Evolutionary conservation across 2,888 invertebrate species (phyloP).

Genomic region (Platycheirus albimanus): DNA sequence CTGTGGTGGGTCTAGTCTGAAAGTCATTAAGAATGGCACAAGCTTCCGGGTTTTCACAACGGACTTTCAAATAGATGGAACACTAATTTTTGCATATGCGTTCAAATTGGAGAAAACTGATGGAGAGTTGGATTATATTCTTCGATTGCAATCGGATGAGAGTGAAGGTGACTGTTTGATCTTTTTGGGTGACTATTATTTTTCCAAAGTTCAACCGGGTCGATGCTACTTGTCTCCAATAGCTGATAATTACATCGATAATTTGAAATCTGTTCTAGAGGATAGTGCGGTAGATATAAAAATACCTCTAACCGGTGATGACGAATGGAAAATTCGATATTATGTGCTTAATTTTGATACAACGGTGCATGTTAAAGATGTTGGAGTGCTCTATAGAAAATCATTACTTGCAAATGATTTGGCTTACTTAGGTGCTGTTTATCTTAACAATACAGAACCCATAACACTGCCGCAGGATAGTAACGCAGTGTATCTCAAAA

Average conservation of each 20-base stretch:
- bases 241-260: conserved; percentile 66
- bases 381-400: conserved; percentile 78
- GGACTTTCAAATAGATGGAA: conserved; percentile 78
- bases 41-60: conserved; percentile 80
- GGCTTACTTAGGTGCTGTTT: conserved; percentile 79
- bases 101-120: conserved; percentile 75
- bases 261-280: conserved; percentile 54
- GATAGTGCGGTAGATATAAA: conserved; percentile 68
- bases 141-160: conserved; percentile 76
- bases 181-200: conserved; percentile 78
- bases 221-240: conserved; percentile 78
- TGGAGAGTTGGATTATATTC: conserved; percentile 78
- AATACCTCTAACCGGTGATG: conserved; percentile 65
- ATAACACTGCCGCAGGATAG: conserved; percentile 37
- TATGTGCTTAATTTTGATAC: conserved; percentile 78
- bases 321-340: conserved; percentile 79
- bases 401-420: conserved; percentile 55
- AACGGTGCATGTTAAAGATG: conserved; percentile 78
- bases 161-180: conserved; percentile 77
- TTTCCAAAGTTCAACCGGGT: conserved; percentile 74
- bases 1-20: conserved; percentile 84
- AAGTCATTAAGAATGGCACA: conserved; percentile 82
- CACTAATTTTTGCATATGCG: conserved; percentile 80
- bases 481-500: conserved; percentile 52
- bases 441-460: conserved; percentile 76